Conservation (phyloP, 2,888 invertebrate species). For the Argyresthia albistria region DNA sequence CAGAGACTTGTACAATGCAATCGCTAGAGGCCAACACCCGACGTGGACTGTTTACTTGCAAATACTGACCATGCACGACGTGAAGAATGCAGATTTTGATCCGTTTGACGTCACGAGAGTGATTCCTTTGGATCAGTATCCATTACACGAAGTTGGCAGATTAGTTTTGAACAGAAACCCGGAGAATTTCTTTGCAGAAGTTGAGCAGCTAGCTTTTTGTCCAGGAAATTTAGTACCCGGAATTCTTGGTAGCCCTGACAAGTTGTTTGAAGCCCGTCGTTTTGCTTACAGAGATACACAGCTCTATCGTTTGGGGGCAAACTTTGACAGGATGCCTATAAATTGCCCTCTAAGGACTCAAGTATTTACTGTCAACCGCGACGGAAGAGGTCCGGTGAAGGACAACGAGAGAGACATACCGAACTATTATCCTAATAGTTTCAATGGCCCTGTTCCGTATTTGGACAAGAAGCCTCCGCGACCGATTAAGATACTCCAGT, state of each 20-base stretch:
- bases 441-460: conserved; percentile 83
- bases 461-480: conserved; percentile 67
- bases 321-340: conserved; percentile 91
- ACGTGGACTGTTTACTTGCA: conserved; percentile 85
- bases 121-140: conserved; percentile 83
- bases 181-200: conserved; percentile 90
- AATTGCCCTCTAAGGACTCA: conserved; percentile 88
- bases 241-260: conserved; percentile 91
- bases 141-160: conserved; percentile 86
- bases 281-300: conserved; percentile 93
- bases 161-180: conserved; percentile 89
- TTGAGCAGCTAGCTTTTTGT: conserved; percentile 90
- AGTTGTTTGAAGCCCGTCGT: conserved; percentile 87
- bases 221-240: conserved; percentile 92
- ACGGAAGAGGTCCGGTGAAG: conserved; percentile 82
- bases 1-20: conserved; percentile 89
- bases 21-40: conserved; percentile 78
- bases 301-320: conserved; percentile 85
- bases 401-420: conserved; percentile 90
- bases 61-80: conserved; percentile 86
- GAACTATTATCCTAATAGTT: conserved; percentile 96
- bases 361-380: conserved; percentile 84
- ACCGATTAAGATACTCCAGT: conserved; percentile 71
- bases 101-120: conserved; percentile 93
- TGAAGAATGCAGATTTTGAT: conserved; percentile 82